Evolutionary conservation across 2,113 vertebrate genomes (phyloP), one percentile per base, ranked within the genome.

Genomic region (Aplodontia rufa): DNA sequence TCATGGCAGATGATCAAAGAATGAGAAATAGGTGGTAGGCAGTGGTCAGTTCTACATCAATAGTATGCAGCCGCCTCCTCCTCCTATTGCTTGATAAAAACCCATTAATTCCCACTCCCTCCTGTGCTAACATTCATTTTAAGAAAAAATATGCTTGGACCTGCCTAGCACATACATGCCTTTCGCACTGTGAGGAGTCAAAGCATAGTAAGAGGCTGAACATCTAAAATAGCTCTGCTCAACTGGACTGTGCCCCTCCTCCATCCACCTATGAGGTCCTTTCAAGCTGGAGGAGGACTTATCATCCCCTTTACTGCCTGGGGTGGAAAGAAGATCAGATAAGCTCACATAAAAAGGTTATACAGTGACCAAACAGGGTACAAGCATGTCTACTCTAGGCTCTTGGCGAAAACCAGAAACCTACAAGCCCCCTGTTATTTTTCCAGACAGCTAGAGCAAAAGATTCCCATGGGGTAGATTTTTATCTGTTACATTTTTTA

Each of bases 61-160:
- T 60, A 95, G 92, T 88, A 75, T 75, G 68, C 82, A 93, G 72
- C 93, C 35, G 4, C 96, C 79, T 4, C 93, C 96, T 97, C 95
- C 96, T 94, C 58, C 89, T 94, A 90, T 82, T 96, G 90, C 94
- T 96, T 96, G 97, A 97, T 98, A 97, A 98, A 97, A 98, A 96
- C 66, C 95, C 94, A 98, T 97, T 98, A 97, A 95, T 97, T 97
- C 92, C 97, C 42, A 97, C 97, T 98, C 96, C 97, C 95, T 95
- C 95, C 87, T 82, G 76, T 78, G 82, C 58, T 97, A 96, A 96
- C 95, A 88, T 97, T 92, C 80, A 87, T 90, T 94, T 97, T 85
- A 92, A 92, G 85, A 95, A 96, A 96, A 97, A 96, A 92, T 95
- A 79, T 90, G 84, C 78, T 85, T 92, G 92, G 92, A 62, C 81